Base-by-base conservation (phyloP, 2,797 vertebrate species). In the Poeciliopsis turneri region DNA sequence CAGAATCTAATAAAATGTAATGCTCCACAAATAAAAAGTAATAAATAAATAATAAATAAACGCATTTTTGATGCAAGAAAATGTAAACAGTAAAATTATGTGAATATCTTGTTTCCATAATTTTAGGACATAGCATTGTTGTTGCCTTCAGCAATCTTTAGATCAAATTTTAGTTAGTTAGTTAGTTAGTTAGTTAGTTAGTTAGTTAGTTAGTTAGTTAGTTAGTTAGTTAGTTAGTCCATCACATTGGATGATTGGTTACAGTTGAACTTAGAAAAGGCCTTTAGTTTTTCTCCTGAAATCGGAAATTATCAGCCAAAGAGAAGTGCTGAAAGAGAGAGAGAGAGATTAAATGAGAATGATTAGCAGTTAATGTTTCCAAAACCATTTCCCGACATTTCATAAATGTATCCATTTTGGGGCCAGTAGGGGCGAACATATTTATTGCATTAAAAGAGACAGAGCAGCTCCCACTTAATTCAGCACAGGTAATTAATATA, bases 401-500 rank as follows among this genome's bases (percentile, higher is more conserved):
- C 66, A 86, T 72, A 51, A 83, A 84, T 78, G 66, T 39, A 72
- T 70, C 68, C 84, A 87, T 87, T 88, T 87, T 28, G 53, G 90
- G 86, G 90, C 86, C 90, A 90, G 64, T 87, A 89, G 76, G 78
- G 82, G 81, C 49, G 72, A 87, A 86, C 33, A 33, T 87, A 97
- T 97, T 97, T 97, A 97, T 97, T 93, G 96, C 95, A 92, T 96
- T 97, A 96, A 96, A 96, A 97, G 96, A 97, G 96, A 97, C 96
- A 97, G 93, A 84, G 76, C 81, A 82, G 94, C 96, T 95, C 96
- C 95, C 97, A 97, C 98, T 98, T 97, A 73, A 53, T 98, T 97
- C 96, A 93, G 94, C 85, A 79, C 8, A 94, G 94, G 96, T 98
- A 98, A 99, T 99, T 98, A 97, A 97, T 97, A 97, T 97, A 97